Evolutionary conservation across 1,140 invertebrate species (phyloP), one percentile per base, ranked within the genome.

Genomic region (Eupristina koningsbergeri): DNA sequence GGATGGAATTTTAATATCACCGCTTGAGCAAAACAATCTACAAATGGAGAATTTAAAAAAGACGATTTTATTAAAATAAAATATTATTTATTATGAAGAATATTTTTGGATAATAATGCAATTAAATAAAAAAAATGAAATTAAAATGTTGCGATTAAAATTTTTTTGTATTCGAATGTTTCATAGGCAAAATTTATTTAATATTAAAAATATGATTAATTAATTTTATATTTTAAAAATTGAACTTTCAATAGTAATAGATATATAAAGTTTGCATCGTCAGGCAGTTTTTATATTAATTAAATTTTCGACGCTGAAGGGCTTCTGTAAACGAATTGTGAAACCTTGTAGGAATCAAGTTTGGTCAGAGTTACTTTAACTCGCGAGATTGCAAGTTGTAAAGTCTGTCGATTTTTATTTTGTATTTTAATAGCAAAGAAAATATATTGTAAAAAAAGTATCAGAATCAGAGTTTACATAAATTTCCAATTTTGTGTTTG

Each of bases 301-400:
- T 91, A 89, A 89, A 92, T 92, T 92, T 85, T 83, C 78, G 86
- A 87, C 88, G 86, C 86, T 87, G 86, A 85, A 87, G 87, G 91
- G 90, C 88, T 91, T 92, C 91, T 86, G 85, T 91, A 90, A 91
- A 91, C 86, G 88, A 92, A 90, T 92, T 86, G 88, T 84, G 91
- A 92, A 92, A 85, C 88, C 91, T 85, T 83, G 81, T 84, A 92
- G 90, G 85, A 86, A 86, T 85, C 71, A 78, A 85, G 63, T 84
- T 80, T 86, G 83, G 85, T 87, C 88, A 91, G 88, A 90, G 87
- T 86, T 86, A 85, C 86, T 86, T 84, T 80, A 84, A 81, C 81
- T 85, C 84, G 85, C 86, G 85, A 75, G 74, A 85, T 88, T 84
- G 87, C 86, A 87, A 88, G 88, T 88, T 81, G 85, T 67, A 81